A percentile compares a stretch with the other conserved stretches of the same genome.
phyloP scores from a whole-genome alignment of 1,140 invertebrate species.

The Zelostemma sp. region DNA sequence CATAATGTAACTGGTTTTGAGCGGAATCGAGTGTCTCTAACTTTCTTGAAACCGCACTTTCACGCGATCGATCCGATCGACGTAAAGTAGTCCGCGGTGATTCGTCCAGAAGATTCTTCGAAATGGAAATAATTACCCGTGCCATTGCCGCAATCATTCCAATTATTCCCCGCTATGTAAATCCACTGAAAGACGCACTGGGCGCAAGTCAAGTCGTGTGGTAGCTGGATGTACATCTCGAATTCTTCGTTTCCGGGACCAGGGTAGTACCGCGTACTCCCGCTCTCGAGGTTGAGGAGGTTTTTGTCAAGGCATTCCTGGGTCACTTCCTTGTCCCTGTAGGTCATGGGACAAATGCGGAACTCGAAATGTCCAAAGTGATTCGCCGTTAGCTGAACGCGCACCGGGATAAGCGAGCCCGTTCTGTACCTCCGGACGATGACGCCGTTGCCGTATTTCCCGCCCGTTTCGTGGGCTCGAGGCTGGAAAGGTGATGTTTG shows the following conservation, averaged over 20 bases:
- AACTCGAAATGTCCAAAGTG: constrained; percentile 92
- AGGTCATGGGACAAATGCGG: constrained; percentile 80
- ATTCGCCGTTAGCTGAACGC: constrained; percentile 83
- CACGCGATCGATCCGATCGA: too few species aligned
- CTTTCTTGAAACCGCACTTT: too few species aligned
- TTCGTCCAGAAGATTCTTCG: too few species aligned
- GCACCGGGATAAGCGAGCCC: constrained; percentile 77
- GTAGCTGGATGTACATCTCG: constrained; percentile 80
- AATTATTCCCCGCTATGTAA: constrained; percentile 85
- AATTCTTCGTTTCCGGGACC: constrained; percentile 83
- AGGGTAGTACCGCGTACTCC: constrained; percentile 77
- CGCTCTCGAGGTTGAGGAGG: constrained; percentile 74
- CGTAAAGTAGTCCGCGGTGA: too few species aligned
- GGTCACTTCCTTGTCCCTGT: constrained; percentile 71
- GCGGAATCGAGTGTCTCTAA: too few species aligned
- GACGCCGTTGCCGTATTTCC: constrained; percentile 84
- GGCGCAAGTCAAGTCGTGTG: constrained; percentile 77
- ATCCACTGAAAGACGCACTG: constrained; percentile 88
- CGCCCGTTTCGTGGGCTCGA: constrained; percentile 86
- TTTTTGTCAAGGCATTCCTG: constrained; percentile 84
- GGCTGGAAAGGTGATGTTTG: constrained; percentile 72
- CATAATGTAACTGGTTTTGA: too few species aligned
- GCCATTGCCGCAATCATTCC: constrained; percentile 81
- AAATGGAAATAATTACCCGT: constrained; percentile 58
- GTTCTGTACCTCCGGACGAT: constrained; percentile 82